Percentiles rank a stretch among this genome's conserved stretches.
These are phyloP conservation scores for Xenopus borealis DNA, from an alignment of 2,113 vertebrate species.

Conservation along the genomic window DNA sequence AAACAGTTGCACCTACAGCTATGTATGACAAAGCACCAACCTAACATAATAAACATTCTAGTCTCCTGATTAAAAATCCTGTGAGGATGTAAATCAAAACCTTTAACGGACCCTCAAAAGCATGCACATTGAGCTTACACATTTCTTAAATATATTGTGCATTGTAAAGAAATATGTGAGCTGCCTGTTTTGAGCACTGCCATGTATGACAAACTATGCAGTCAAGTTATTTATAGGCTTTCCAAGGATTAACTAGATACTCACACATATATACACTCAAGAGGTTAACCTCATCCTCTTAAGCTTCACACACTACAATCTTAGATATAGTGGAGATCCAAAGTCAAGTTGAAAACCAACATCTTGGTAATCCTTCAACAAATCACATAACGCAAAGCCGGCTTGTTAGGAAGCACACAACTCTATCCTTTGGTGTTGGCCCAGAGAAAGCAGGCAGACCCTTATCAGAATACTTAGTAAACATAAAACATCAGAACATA, in stretches of 20 bases:
- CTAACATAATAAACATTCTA: too few species aligned
- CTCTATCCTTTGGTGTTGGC: constrained; percentile 55
- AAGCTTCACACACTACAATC: constrained; percentile 68
- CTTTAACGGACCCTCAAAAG: too few species aligned
- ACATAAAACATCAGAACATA: background rate
- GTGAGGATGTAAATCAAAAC: too few species aligned
- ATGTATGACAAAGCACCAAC: too few species aligned
- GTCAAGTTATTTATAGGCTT: constrained; percentile 68
- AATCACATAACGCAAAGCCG: constrained; percentile 63
- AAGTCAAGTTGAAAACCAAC: constrained; percentile 60
- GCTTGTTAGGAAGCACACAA: constrained; percentile 54
- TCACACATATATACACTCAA: constrained; percentile 68
- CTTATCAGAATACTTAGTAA: constrained; percentile 50
- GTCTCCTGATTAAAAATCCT: too few species aligned
- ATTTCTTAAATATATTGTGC: too few species aligned
- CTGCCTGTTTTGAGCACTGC: constrained; percentile 22
- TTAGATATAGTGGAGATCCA: constrained; percentile 64
- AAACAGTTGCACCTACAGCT: too few species aligned
- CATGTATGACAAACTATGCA: constrained; percentile 60
- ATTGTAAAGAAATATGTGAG: too few species aligned
- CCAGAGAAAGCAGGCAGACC: constrained; percentile 35
- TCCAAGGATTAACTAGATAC: constrained; percentile 66
- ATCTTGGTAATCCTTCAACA: constrained; percentile 69
- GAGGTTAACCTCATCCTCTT: constrained; percentile 74
- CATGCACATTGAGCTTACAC: too few species aligned